Evolutionary conservation across 2,113 vertebrate species (phyloP), one percentile per base, ranked within the genome.

Genomic region (Mobula birostris): DNA sequence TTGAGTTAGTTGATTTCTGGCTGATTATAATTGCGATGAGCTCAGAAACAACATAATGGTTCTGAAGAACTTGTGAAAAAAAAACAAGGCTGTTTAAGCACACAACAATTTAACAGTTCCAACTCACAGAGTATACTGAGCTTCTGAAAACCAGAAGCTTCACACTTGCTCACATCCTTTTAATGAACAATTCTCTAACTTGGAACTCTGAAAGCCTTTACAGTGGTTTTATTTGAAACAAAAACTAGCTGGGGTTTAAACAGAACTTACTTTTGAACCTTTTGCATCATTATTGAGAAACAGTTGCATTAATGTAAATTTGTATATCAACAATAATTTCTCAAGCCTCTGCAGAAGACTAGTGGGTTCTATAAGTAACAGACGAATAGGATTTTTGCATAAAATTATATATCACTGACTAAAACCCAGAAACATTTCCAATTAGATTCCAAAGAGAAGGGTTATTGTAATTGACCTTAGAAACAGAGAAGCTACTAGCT

Each of bases 11-110:
- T 87, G 56, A 90, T 90, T 90, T 66, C 27, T 68, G 58, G 61
- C 61, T 90, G 85, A 90, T 90, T 90, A 63, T 90, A 90, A 90
- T 90, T 90, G 85, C 29, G 14, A 90, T 19, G 29, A 66, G 85
- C 58, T 88, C 56, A 63, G 58, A 9, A 66, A 63, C 63, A 32
- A 79, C n/a, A 90, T 90, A 66, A 90, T 66, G 58, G 29, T 19
- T 68, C 14, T 66, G 61, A n/a, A 90, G 85, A 90, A 90, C 29
- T n/a, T 29, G 21, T 74, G 5, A 3, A 21, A 74, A 74, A 74
- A 24, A 74, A 48, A 4, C 48, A 7, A 66, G 63, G 83, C 61
- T 15, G 29, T 36, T 90, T 36, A n/a, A 66, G 7, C 58, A 32
- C 2, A n/a, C n/a, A 32, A n/a, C 85, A 66, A 61, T n/a, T 88